phyloP scores from a whole-genome alignment of 2,113 vertebrate genomes.

The Centropus bengalensis region DNA sequence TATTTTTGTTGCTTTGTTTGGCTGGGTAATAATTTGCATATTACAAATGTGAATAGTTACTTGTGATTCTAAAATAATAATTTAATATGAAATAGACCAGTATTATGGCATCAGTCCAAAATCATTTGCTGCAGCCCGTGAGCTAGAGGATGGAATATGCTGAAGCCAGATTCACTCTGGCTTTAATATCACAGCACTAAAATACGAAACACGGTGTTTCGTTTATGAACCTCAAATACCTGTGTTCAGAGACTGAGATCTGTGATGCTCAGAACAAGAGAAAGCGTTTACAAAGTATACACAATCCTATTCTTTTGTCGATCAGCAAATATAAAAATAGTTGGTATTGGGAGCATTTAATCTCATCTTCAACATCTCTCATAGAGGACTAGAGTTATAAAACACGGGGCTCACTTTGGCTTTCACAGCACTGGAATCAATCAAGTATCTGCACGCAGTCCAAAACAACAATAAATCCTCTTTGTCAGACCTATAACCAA shows the following conservation, averaged over 20 bases:
- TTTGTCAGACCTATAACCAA: conserved; percentile 34
- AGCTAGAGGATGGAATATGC: neutral
- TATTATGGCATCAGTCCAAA: neutral
- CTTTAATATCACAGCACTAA: neutral
- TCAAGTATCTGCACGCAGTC: neutral
- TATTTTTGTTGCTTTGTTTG: neutral
- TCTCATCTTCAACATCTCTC: neutral
- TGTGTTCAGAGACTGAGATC: neutral
- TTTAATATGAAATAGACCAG: neutral
- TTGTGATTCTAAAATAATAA: neutral
- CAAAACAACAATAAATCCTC: neutral
- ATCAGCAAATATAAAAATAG: neutral
- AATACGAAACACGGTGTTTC: neutral
- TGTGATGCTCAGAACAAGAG: neutral
- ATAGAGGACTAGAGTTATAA: neutral
- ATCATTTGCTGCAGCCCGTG: neutral
- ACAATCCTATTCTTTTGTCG: neutral
- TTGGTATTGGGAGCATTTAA: neutral
- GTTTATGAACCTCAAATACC: neutral
- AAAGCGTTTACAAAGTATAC: neutral
- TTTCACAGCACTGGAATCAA: neutral
- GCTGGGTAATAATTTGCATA: neutral
- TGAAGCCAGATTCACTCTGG: neutral
- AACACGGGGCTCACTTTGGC: neutral
- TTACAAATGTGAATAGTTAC: neutral